Conservation (phyloP, 2,113 vertebrate genomes). For the Eonycteris spelaea region DNA sequence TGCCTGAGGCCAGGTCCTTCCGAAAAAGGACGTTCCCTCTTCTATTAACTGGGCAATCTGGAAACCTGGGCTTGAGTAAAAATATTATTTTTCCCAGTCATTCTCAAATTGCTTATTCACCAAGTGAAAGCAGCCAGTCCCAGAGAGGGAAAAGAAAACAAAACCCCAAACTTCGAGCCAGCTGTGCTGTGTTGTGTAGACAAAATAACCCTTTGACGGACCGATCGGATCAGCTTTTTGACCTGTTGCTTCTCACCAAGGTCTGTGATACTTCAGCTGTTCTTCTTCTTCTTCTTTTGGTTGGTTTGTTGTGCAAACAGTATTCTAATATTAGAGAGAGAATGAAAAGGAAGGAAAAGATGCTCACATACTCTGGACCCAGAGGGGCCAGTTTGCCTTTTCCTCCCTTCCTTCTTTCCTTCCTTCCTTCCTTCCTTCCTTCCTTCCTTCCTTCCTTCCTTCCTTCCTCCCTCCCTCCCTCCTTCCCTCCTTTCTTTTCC, state of each 20-base stretch:
- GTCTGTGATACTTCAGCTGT: neutral
- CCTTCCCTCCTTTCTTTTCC: too few relatives aligned
- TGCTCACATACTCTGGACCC: too few relatives aligned
- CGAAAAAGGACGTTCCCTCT: neutral
- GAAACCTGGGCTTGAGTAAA: conserved; percentile 44
- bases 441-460: too few relatives aligned
- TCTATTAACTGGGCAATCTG: conserved; percentile 45
- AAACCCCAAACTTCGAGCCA: conserved; percentile 29
- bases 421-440: rapidly evolving
- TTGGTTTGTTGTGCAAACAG: neutral
- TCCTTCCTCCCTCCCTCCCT: too few relatives aligned
- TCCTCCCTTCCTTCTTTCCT: rapidly evolving
- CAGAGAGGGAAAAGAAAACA: conserved; percentile 57
- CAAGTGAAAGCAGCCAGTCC: neutral
- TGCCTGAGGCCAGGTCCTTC: conserved; percentile 25
- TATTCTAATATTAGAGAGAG: neutral
- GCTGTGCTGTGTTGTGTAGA: conserved; percentile 54
- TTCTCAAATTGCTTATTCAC: conserved; percentile 63
- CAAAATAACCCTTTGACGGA: conserved; percentile 58
- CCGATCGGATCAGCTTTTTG: neutral
- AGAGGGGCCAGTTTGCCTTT: too few relatives aligned
- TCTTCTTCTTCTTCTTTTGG: neutral
- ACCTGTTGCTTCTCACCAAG: neutral
- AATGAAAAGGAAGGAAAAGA: neutral
- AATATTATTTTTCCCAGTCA: conserved; percentile 57